phyloP scores from a whole-genome alignment of 2,797 vertebrate genomes.

The Xyrichtys novacula region DNA sequence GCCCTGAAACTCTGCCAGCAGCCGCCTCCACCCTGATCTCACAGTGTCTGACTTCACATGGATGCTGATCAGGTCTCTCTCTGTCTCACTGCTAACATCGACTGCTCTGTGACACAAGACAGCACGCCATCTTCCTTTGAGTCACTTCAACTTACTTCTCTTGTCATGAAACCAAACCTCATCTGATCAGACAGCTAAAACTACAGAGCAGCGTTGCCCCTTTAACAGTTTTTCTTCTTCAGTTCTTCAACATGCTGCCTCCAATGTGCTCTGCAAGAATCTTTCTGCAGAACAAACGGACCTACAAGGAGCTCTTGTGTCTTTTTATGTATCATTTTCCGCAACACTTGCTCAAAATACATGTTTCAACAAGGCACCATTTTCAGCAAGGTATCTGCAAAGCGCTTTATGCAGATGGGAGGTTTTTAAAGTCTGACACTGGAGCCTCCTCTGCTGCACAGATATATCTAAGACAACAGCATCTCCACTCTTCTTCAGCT shows the following conservation, averaged over 20 bases:
- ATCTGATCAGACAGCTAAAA: constrained; percentile 39
- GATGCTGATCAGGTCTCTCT: constrained; percentile 41
- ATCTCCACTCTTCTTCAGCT: fast-evolving
- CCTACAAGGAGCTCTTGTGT: background rate
- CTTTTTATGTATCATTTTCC: background rate
- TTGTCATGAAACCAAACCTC: constrained; percentile 41
- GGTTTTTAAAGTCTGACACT: background rate
- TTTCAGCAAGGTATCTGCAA: background rate
- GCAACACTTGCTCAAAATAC: background rate
- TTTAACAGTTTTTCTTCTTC: constrained; percentile 24
- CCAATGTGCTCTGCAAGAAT: background rate
- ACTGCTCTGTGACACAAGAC: constrained; percentile 52
- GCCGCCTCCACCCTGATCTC: constrained; percentile 3
- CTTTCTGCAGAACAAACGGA: background rate
- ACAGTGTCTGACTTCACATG: constrained; percentile 3
- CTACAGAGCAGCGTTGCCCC: constrained; percentile 15
- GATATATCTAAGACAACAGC: background rate
- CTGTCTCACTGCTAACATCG: constrained; percentile 24
- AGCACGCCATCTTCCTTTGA: constrained; percentile 49
- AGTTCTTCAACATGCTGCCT: constrained; percentile 9
- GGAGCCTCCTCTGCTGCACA: background rate
- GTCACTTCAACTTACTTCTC: constrained; percentile 40
- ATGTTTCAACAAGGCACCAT: background rate
- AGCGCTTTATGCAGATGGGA: background rate
- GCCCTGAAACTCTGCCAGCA: constrained; percentile 36